Conservation (phyloP, 37 sponge, comb jelly and placozoan species). For the Sycon ciliatum region DNA sequence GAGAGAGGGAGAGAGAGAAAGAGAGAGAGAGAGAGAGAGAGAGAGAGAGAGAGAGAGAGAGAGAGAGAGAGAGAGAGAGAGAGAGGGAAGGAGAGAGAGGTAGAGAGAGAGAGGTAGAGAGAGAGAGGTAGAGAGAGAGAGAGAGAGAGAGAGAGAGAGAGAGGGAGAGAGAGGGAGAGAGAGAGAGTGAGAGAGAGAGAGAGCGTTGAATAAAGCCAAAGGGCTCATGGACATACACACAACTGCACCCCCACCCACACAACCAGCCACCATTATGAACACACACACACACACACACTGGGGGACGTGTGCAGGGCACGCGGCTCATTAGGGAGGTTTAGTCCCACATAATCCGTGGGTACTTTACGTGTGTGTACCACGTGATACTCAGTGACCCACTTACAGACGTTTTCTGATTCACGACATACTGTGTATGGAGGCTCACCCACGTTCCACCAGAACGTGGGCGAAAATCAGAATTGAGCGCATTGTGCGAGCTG, state of each 20-base stretch:
- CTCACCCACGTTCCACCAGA: no score
- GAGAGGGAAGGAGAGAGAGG: constrained; percentile 9
- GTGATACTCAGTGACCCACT: no score
- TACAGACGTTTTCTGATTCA: no score
- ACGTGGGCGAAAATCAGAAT: no score
- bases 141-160: not conserved
- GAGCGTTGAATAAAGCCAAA: not conserved
- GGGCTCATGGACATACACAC: not conserved
- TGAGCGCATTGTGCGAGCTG: no score
- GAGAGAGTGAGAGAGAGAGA: constrained; percentile 14
- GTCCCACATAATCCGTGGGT: no score
- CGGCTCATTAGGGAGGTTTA: no score
- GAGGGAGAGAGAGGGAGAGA: constrained; percentile 15
- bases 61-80: not conserved
- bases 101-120: not conserved
- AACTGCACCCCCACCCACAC: not conserved
- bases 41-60: not conserved
- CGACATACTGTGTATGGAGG: no score
- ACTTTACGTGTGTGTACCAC: no score
- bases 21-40: not conserved
- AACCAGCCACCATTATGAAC: constrained; percentile 16
- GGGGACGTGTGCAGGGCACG: no score
- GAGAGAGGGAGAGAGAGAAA: not conserved
- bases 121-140: not conserved
- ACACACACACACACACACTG: constrained; percentile 32